Evolutionary conservation across 2,113 vertebrate species (phyloP).

Genomic region (Balaeniceps rex): DNA sequence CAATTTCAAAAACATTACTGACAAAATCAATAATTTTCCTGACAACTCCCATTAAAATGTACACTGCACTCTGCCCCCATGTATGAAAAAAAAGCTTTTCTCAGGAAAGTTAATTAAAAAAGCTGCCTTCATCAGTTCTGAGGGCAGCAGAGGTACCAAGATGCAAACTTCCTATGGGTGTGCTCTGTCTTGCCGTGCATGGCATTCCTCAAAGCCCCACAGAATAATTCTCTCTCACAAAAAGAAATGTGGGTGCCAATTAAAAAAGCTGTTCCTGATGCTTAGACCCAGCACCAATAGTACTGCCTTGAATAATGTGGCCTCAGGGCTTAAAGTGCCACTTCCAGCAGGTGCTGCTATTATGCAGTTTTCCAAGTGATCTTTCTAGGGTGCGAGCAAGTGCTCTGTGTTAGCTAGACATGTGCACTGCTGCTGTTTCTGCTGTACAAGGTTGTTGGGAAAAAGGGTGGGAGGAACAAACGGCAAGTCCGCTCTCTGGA

Average conservation of each 20-base stretch:
- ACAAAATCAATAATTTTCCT: constrained; percentile 61
- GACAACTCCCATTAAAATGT: constrained; percentile 53
- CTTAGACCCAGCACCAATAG: background rate
- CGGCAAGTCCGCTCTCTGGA: background rate
- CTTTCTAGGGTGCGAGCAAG: background rate
- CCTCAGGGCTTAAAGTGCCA: background rate
- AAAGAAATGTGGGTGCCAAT: background rate
- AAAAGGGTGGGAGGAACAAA: background rate
- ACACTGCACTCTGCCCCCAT: background rate
- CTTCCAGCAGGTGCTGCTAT: background rate
- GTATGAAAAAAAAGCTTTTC: background rate
- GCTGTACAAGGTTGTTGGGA: background rate
- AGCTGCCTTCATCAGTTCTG: background rate
- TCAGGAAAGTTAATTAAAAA: constrained; percentile 52
- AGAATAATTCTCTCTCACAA: background rate
- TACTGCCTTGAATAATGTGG: background rate
- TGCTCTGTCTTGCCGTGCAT: background rate
- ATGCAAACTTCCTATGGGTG: background rate
- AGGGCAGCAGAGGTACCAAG: background rate
- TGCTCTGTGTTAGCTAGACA: background rate
- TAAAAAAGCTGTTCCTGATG: background rate
- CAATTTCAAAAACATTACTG: constrained; percentile 60
- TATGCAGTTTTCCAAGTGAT: background rate
- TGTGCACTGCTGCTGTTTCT: background rate
- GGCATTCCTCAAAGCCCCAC: background rate